A percentile compares a stretch with the other conserved stretches of the same genome.
Evolutionary conservation across 2,888 invertebrate genomes (phyloP).

Genomic region (Metellina segmentata): DNA sequence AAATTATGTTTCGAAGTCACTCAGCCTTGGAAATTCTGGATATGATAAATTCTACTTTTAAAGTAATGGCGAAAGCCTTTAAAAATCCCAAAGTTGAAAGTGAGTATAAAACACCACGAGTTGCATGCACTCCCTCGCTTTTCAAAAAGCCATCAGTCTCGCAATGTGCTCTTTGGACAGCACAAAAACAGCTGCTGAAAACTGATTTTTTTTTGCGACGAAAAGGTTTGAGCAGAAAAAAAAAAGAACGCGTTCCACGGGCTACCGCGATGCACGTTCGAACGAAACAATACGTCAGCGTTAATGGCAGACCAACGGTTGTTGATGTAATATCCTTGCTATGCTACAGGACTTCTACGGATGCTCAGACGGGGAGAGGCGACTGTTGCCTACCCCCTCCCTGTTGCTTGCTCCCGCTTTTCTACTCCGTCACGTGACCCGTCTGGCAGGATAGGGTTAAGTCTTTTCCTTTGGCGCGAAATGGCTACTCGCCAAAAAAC

Average conservation of each 20-base stretch:
- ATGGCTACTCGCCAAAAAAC: constrained; percentile 75
- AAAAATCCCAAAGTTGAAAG: no score
- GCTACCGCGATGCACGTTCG: constrained; percentile 12
- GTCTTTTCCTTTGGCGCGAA: constrained; percentile 74
- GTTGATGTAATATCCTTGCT: constrained; percentile 69
- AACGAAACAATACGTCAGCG: constrained; percentile 15
- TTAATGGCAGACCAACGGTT: constrained; percentile 60
- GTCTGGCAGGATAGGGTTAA: constrained; percentile 77
- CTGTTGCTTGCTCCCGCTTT: constrained; percentile 38
- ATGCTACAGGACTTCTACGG: constrained; percentile 66
- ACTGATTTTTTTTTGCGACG: not conserved
- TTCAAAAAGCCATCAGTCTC: not conserved
- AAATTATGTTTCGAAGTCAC: no score
- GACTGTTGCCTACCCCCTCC: constrained; percentile 33
- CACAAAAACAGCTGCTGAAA: not conserved
- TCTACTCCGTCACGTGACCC: constrained; percentile 73
- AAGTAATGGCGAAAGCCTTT: no score
- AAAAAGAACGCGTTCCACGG: constrained; percentile 1
- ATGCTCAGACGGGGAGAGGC: constrained; percentile 72
- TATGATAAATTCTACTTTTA: no score
- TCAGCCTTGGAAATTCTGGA: no score
- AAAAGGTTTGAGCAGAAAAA: not conserved
- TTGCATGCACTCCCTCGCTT: no score
- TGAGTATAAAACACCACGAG: no score
- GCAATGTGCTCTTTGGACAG: not conserved